Base-by-base conservation (phyloP, 1,140 invertebrate genomes). In the Megathymus violae region DNA sequence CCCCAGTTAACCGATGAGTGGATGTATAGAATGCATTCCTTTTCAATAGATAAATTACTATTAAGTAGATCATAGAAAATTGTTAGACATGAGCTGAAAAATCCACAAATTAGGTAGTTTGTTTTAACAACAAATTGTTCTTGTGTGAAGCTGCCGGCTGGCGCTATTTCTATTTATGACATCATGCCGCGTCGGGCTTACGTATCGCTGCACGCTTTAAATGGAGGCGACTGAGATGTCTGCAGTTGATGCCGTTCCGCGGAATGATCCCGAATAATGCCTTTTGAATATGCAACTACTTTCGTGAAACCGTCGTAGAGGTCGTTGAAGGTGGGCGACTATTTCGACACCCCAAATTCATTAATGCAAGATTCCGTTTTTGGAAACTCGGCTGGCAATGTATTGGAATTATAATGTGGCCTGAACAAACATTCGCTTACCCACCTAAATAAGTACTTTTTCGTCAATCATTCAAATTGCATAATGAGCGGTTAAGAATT, bases 131-230 rank as follows among this genome's bases (percentile, higher is more conserved):
- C 74, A 76, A 77, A 76, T 73, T 73, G 71, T 71, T 76, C 69
- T 64, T 60, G 68, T 72, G 71, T 74, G 69, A 76, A 74, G 69
- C 75, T 66, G 76, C 72, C 74, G 81, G 70, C 75, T 74, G 82
- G 70, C 74, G 85, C 87, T 91, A 91, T 91, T 91, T 91, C 89
- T 90, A 90, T 90, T 86, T 88, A 89, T 91, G 89, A 91, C 89
- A 90, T 91, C 89, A 91, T 89, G 82, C 73, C 76, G 80, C 80
- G 78, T 82, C 82, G 81, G 85, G 82, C 85, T 89, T 89, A 86
- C 88, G 88, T 91, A 89, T 81, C 88, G 88, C 77, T 85, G 86
- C 85, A 88, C 84, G 85, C 88, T 91, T 91, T 89, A 91, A 91
- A 89, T 89, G 88, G 88, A 88, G 73, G 71, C 84, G 88, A 78